Evolutionary conservation across 1,140 invertebrate species (phyloP), one percentile per base, ranked within the genome.

Genomic region (Heliconius hermathena): DNA sequence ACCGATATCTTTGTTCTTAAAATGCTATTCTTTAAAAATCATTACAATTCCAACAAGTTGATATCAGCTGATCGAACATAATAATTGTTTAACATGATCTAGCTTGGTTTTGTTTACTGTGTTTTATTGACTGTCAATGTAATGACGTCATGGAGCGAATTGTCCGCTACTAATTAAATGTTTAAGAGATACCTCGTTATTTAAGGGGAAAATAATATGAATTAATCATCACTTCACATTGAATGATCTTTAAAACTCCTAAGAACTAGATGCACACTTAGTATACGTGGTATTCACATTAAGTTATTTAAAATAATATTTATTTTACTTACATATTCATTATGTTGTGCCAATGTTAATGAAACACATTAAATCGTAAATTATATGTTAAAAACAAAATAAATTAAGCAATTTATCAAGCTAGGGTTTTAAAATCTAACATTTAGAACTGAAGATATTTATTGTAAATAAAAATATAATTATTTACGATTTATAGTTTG

Each of bases 71-170:
- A 71, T 74, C 57, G 46, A 71, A 75, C 72, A 57, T 71, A 66
- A 46, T 76, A 75, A 54, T 49, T 57, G 11, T 16, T 41, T 41
- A 76, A 74, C 22, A 76, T 70, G 77, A 73, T 80, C 26, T 77
- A 83, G 54, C 52, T 84, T 88, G 81, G 85, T 89, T 88, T 88
- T 94, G 93, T 94, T 94, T 94, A 94, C 91, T 86, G 87, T 90
- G 82, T 85, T 89, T 85, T 92, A 91, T 94, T 93, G 91, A 93
- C 93, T 90, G 93, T 94, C 91, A 92, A 90, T 90, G 88, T 89
- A 88, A 90, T 92, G 91, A 89, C 88, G 87, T 89, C 88, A 90
- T 87, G 85, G 85, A 79, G 76, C 77, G 76, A 85, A 76, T 78
- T 83, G 76, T 73, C 77, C 77, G 76, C 74, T 75, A 57, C 26